A percentile compares a stretch with the other conserved stretches of the same genome.
Evolutionary conservation across 2,113 vertebrate species (phyloP).

Genomic region (Corydoras sp.): DNA sequence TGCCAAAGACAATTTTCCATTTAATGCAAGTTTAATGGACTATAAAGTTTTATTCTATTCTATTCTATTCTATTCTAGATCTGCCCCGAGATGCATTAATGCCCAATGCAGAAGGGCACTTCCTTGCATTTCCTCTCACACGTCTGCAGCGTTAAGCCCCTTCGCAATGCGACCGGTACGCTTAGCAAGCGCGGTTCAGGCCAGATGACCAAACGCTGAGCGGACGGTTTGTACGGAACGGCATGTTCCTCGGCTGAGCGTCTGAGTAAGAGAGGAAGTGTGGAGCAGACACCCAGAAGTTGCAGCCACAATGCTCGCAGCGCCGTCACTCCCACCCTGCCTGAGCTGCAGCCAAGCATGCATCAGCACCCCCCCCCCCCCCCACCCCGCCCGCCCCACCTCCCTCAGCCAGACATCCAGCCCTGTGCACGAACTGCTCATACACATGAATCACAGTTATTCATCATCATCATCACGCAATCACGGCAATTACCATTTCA

Average conservation of each 20-base stretch:
- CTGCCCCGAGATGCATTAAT: too few species aligned
- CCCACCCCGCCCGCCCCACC: too few species aligned
- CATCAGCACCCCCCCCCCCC: not conserved
- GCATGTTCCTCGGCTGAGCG: conserved; percentile 15
- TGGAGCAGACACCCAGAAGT: conserved; percentile 32
- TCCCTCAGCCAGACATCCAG: conserved; percentile 1
- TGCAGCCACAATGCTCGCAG: conserved; percentile 26
- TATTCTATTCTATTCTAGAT: too few species aligned
- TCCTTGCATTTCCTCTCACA: not conserved
- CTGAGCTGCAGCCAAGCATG: not conserved
- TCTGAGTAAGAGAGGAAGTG: conserved; percentile 26
- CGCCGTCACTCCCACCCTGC: conserved; percentile 12
- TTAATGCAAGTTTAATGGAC: too few species aligned
- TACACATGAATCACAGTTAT: conserved; percentile 12
- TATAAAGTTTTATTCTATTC: too few species aligned
- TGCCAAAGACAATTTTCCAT: too few species aligned
- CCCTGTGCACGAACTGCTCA: not conserved
- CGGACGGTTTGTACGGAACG: conserved; percentile 16
- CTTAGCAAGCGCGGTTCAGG: not conserved
- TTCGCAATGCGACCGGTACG: not conserved
- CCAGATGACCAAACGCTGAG: conserved; percentile 1
- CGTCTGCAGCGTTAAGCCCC: not conserved
- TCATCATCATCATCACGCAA: conserved; percentile 4
- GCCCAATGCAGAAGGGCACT: too few species aligned
- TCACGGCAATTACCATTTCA: conserved; percentile 12